Conservation (phyloP, 2,797 vertebrate species). For the Gila robusta region DNA sequence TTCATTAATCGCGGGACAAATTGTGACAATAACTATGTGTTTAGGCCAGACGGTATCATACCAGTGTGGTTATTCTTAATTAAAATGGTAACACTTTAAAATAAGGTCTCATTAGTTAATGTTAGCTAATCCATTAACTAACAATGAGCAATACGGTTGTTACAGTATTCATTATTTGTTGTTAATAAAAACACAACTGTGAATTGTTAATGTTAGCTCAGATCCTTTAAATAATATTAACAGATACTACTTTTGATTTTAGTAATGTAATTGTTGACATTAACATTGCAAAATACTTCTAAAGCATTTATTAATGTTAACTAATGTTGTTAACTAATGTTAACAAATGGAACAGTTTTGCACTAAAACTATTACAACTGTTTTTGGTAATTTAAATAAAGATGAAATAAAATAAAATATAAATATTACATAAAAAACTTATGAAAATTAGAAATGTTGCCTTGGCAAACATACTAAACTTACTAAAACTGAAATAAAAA, state of each 20-base stretch:
- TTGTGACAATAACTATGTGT: not conserved
- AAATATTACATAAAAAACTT: not conserved
- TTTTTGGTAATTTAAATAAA: not conserved
- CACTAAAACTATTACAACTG: not conserved
- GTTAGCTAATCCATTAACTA: not conserved
- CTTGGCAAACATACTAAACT: not conserved
- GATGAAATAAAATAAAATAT: not conserved
- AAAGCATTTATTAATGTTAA: not conserved
- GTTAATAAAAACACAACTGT: not conserved
- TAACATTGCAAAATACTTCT: not conserved
- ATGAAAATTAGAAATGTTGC: not conserved
- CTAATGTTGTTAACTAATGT: not conserved
- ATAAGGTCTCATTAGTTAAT: not conserved
- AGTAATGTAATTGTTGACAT: not conserved
- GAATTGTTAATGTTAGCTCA: not conserved
- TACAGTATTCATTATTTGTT: not conserved
- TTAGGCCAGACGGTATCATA: not conserved
- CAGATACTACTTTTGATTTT: not conserved
- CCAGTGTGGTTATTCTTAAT: no score
- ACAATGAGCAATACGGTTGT: not conserved
- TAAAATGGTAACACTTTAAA: not conserved
- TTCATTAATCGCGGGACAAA: not conserved
- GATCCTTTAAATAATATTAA: not conserved
- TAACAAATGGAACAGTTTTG: not conserved
- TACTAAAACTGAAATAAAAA: not conserved